These are phyloP conservation scores for Potorous gilbertii DNA, from an alignment of 2,797 vertebrate species.

Conservation along the genomic window DNA sequence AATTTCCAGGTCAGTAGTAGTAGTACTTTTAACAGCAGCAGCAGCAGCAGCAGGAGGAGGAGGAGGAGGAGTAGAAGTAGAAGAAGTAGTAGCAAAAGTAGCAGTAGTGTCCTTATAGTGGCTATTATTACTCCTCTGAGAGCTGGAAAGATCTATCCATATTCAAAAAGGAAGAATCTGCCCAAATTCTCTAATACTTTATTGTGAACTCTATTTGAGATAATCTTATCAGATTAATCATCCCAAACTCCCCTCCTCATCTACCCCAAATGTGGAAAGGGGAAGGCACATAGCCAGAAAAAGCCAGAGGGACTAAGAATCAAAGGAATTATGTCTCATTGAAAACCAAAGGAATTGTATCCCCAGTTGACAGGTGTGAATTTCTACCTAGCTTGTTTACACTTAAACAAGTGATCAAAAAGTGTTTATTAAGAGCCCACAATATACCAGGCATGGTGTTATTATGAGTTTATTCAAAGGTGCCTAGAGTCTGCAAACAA, in stretches of 20 bases:
- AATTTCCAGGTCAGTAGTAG: not conserved
- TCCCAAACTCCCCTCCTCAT: not conserved
- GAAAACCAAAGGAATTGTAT: not conserved
- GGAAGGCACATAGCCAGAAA: not conserved
- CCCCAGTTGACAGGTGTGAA: not conserved
- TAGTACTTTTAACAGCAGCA: not conserved
- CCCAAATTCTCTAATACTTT: not conserved
- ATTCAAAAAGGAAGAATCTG: not conserved
- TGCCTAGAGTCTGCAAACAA: not conserved
- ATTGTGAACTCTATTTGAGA: not conserved
- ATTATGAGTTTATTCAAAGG: not conserved
- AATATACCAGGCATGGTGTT: not conserved
- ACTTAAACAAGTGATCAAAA: not conserved
- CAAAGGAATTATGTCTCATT: not conserved
- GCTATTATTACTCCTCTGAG: not conserved
- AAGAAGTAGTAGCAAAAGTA: not conserved
- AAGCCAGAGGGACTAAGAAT: not conserved
- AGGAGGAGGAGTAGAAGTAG: not conserved
- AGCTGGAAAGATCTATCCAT: not conserved
- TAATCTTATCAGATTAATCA: not conserved
- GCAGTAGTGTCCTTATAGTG: not conserved
- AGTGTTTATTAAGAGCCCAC: not conserved
- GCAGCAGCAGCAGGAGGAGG: fast-evolving
- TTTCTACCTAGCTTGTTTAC: not conserved
- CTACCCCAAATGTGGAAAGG: not conserved